Evolutionary conservation across 2,888 invertebrate species (phyloP).

Genomic region (Arctia plantaginis): DNA sequence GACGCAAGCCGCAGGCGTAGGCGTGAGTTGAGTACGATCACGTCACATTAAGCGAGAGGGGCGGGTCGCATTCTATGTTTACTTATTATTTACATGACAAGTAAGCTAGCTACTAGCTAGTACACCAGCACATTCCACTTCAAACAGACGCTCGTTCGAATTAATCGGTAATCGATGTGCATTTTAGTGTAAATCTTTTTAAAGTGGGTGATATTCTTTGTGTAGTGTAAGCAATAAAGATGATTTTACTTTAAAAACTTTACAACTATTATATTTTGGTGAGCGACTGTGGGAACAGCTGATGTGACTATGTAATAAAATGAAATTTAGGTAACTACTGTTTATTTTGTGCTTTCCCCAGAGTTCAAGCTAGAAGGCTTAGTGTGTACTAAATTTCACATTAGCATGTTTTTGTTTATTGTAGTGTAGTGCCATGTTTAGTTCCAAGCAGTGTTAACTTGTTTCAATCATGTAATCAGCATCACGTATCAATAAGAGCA

Average conservation of each 20-base stretch:
- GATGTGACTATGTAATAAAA: slow-evolving; percentile 83
- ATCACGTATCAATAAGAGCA: background rate
- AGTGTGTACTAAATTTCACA: slow-evolving; percentile 42
- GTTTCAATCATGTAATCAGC: slow-evolving; percentile 42
- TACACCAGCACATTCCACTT: slow-evolving; percentile 82
- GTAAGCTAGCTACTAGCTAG: slow-evolving; percentile 77
- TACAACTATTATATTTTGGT: slow-evolving; percentile 56
- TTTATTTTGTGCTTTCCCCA: slow-evolving; percentile 43
- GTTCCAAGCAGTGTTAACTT: slow-evolving; percentile 57
- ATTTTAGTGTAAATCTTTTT: slow-evolving; percentile 75
- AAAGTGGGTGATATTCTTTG: slow-evolving; percentile 68
- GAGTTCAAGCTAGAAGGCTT: slow-evolving; percentile 41
- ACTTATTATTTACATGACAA: slow-evolving; percentile 77
- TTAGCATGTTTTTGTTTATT: slow-evolving; percentile 31
- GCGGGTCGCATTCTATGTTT: slow-evolving; percentile 77
- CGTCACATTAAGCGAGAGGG: slow-evolving; percentile 73
- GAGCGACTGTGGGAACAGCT: slow-evolving; percentile 72
- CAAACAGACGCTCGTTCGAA: slow-evolving; percentile 63
- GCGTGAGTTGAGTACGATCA: slow-evolving; percentile 61
- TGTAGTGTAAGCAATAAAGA: slow-evolving; percentile 68
- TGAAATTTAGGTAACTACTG: slow-evolving; percentile 81
- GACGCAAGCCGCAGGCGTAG: slow-evolving; percentile 69
- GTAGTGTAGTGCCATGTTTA: slow-evolving; percentile 28
- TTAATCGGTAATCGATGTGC: slow-evolving; percentile 69
- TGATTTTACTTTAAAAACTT: slow-evolving; percentile 52